A percentile compares a stretch with the other conserved stretches of the same genome.
Conservation (phyloP, 2,113 vertebrate species). For the Microtus montanus region DNA sequence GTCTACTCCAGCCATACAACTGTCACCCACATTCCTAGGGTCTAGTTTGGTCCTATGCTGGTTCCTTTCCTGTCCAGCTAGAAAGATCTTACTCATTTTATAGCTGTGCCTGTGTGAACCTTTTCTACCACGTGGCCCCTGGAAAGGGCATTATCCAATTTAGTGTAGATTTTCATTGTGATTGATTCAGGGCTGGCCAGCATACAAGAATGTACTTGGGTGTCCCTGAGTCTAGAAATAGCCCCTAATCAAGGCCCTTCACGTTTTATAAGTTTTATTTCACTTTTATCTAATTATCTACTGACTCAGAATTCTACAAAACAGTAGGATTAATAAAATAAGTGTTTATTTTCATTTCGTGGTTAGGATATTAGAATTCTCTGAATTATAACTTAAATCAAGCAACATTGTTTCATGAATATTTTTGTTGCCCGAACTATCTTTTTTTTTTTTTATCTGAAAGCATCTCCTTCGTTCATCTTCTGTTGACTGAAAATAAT, state of each 20-base stretch:
- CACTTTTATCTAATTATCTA: background rate
- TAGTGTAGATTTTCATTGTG: background rate
- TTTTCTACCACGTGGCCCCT: background rate
- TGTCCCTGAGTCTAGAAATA: background rate
- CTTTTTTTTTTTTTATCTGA: background rate
- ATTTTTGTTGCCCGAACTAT: background rate
- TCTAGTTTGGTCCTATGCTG: too few species aligned
- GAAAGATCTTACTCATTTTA: background rate
- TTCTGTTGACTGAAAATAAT: background rate
- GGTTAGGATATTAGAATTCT: background rate
- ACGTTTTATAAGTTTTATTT: background rate
- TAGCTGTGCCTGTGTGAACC: background rate
- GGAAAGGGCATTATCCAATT: background rate
- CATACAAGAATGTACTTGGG: background rate
- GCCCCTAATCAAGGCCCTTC: background rate
- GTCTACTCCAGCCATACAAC: too few species aligned
- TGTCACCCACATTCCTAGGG: too few species aligned
- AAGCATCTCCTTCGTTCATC: background rate
- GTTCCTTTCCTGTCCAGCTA: too few species aligned
- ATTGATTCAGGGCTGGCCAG: background rate
- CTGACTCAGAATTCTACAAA: background rate
- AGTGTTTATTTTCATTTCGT: background rate
- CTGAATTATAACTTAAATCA: background rate
- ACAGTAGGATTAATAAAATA: background rate
- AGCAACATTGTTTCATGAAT: background rate